Evolutionary conservation across 2,797 vertebrate genomes (phyloP), one percentile per base, ranked within the genome.

Genomic region (Sus cebifrons): DNA sequence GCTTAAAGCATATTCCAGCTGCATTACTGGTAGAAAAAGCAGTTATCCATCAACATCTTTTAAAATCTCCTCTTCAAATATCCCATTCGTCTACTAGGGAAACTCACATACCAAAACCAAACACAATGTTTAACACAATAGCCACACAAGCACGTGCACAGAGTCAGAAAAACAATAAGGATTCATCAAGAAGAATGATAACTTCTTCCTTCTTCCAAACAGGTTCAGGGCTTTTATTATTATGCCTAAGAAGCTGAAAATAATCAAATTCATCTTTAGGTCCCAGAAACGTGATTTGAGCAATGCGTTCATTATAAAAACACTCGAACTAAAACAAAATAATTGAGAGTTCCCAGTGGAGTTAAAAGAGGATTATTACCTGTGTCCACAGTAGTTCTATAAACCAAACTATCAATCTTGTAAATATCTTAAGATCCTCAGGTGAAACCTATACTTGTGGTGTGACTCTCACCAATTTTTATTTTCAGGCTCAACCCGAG

Each of bases 31-130:
- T 27, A 29, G 54, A 82, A 95, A 91, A 49, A 60, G 0, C 21
- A 44, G 58, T 17, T 91, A 82, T 62, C 83, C 71, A 58, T 29
- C 14, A 68, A 70, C 25, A 92, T 17, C 49, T 77, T 93, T 94
- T 71, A 64, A 87, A 96, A n/a, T 4, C 5, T 70, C 44, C 40
- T 79, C 23, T 95, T 86, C 81, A 91, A 92, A 92, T 32, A 96
- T 21, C 32, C 49, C 89, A 90, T 6, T 40, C n/a, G 64, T 29
- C 25, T 67, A 60, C 25, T 10, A 96, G 56, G 32, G 21, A 94
- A 89, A 86, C 27, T 56, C 32, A 74, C 56, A 83, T 36, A 54
- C 16, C 52, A 56, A 93, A 93, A 90, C 32, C 15, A 92, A 73
- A 91, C 36, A 86, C 77, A 83, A 86, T n/a, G 14, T 85, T 49